Conservation (phyloP, 2,113 vertebrate species). For the Tapirus terrestris region DNA sequence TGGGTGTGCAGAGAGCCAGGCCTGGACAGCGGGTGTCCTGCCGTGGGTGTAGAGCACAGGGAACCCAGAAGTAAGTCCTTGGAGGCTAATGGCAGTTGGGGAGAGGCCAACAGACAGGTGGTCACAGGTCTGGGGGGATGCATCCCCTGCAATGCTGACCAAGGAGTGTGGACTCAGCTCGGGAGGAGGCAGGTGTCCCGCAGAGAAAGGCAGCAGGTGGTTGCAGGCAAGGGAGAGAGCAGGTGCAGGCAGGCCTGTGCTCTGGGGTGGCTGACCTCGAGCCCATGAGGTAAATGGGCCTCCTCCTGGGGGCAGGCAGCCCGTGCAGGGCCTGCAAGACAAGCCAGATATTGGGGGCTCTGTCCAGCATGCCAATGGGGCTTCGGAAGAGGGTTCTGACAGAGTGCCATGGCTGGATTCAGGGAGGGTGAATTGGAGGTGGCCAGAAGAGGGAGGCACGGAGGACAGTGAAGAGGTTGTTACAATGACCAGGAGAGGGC, state of each 20-base stretch:
- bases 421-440: rapidly evolving
- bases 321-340: background rate
- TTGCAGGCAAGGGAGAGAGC: background rate
- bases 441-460: background rate
- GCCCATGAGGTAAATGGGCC: background rate
- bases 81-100: background rate
- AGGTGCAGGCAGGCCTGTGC: background rate
- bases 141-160: rapidly evolving
- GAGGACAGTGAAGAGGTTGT: background rate
- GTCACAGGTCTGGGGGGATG: background rate
- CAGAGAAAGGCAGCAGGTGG: no score
- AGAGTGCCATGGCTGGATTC: background rate
- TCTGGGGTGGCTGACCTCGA: background rate
- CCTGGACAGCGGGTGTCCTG: no score
- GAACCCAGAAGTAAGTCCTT: background rate
- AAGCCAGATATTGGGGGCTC: background rate
- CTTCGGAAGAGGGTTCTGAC: background rate
- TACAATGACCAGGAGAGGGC: rapidly evolving
- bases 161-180: background rate
- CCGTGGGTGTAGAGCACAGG: rapidly evolving
- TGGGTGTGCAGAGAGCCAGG: background rate
- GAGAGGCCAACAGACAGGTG: background rate
- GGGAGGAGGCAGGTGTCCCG: rapidly evolving
- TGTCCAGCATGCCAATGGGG: background rate
- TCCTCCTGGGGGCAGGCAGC: background rate